Evolutionary conservation across 2,797 vertebrate genomes (phyloP).

Genomic region (Halcyon leucocephala): DNA sequence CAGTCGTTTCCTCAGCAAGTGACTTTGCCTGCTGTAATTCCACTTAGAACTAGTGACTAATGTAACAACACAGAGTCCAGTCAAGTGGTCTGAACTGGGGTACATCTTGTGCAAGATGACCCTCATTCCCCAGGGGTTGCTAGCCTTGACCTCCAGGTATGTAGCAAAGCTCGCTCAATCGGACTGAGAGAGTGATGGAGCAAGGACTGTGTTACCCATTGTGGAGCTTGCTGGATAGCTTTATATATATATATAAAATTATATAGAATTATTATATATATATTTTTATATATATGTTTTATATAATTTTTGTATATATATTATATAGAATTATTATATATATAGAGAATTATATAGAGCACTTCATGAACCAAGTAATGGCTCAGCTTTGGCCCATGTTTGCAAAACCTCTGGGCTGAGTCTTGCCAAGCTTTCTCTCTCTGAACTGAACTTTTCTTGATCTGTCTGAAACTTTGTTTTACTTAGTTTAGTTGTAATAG

Average conservation of each 20-base stretch:
- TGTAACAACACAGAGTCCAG: not conserved
- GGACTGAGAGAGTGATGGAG: not conserved
- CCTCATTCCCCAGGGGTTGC: accelerated
- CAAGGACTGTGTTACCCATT: not conserved
- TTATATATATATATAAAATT: no score
- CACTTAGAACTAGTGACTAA: not conserved
- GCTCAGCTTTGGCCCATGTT: not conserved
- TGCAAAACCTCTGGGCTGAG: not conserved
- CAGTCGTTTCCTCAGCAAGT: not conserved
- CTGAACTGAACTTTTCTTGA: not conserved
- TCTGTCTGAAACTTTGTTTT: not conserved
- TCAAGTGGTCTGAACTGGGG: not conserved
- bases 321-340: no score
- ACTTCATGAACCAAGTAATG: not conserved
- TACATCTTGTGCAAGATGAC: accelerated
- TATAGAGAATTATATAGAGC: not conserved
- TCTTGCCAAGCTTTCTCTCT: no score
- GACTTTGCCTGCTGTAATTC: not conserved
- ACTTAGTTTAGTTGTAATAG: not conserved
- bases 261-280: no score
- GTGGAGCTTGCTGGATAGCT: not conserved
- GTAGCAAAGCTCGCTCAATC: accelerated
- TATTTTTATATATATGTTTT: no score
- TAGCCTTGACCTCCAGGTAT: not conserved
- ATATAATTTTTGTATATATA: no score